A percentile compares a stretch with the other conserved stretches of the same genome.
Conservation (phyloP, 2,797 vertebrate genomes). For the Hippocampus kuda region DNA sequence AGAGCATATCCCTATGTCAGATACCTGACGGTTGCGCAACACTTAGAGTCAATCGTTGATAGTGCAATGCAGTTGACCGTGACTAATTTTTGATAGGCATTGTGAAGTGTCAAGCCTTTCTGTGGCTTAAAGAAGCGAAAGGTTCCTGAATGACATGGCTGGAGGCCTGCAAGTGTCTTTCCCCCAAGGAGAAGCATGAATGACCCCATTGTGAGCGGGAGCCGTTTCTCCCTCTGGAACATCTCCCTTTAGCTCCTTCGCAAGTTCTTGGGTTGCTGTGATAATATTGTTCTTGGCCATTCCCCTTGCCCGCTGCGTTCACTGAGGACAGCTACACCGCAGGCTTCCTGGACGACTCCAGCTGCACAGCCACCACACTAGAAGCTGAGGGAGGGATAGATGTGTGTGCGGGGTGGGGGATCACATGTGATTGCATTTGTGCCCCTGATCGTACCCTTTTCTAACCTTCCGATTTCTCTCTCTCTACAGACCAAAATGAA, state of each 20-base stretch:
- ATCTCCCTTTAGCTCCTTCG: slow-evolving; percentile 61
- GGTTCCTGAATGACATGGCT: slow-evolving; percentile 41
- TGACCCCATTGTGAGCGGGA: slow-evolving; percentile 60
- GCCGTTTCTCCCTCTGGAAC: slow-evolving; percentile 63
- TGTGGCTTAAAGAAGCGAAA: slow-evolving; percentile 15
- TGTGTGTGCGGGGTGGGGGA: slow-evolving; percentile 19
- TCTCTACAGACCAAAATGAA: slow-evolving; percentile 62
- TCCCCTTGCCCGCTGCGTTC: slow-evolving; percentile 50
- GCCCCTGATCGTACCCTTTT: slow-evolving; percentile 36
- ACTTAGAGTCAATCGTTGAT: slow-evolving; percentile 34
- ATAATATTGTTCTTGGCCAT: slow-evolving; percentile 68
- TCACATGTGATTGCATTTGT: slow-evolving; percentile 36
- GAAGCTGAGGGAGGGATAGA: slow-evolving; percentile 34
- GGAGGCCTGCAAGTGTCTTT: slow-evolving; percentile 31
- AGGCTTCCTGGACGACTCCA: slow-evolving; percentile 49
- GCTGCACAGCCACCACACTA: slow-evolving; percentile 36
- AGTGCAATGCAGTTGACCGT: slow-evolving; percentile 24
- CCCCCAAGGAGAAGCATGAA: slow-evolving; percentile 47
- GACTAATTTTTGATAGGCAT: slow-evolving; percentile 43
- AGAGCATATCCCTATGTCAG: neutral
- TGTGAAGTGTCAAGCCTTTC: slow-evolving; percentile 10
- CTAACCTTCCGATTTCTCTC: slow-evolving; percentile 25
- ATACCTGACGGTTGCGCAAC: slow-evolving; percentile 17
- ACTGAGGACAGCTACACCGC: slow-evolving; percentile 55
- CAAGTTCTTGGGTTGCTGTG: slow-evolving; percentile 64